phyloP scores from a whole-genome alignment of 2,888 invertebrate species.

The Epirrhoe tristata region DNA sequence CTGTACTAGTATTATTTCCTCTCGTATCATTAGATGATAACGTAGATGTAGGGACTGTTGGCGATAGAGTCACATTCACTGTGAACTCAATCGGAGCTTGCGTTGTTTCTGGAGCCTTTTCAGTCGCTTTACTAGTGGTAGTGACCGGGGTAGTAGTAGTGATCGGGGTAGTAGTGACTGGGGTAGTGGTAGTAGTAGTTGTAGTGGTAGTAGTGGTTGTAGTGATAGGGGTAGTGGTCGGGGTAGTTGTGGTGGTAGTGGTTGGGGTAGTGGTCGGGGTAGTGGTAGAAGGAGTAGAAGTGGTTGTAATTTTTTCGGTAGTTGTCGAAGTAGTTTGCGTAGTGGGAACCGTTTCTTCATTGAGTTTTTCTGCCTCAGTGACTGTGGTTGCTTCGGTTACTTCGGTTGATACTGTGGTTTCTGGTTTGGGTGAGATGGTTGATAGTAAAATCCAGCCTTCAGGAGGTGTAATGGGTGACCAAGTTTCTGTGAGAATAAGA shows the following conservation, averaged over 20 bases:
- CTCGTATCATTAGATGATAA: slow-evolving; percentile 49
- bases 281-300: slow-evolving; percentile 20
- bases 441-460: slow-evolving; percentile 88
- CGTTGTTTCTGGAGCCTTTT: slow-evolving; percentile 34
- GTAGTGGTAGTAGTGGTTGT: slow-evolving; percentile 7
- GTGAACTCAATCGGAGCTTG: slow-evolving; percentile 63
- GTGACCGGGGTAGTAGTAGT: slow-evolving; percentile 15
- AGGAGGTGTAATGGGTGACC: slow-evolving; percentile 88
- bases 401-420: slow-evolving; percentile 52
- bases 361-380: slow-evolving; percentile 40
- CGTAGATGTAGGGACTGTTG: slow-evolving; percentile 64
- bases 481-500: slow-evolving; percentile 76
- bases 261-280: slow-evolving; percentile 13
- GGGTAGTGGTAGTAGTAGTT: slow-evolving; percentile 15
- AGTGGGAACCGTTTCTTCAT: slow-evolving; percentile 4
- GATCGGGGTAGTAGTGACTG: not conserved
- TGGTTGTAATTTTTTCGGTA: slow-evolving; percentile 30
- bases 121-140: slow-evolving; percentile 7
- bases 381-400: slow-evolving; percentile 44
- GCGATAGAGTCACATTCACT: slow-evolving; percentile 71
- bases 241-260: slow-evolving; percentile 19
- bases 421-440: slow-evolving; percentile 69
- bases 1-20: slow-evolving; percentile 51
- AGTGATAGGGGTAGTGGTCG: not conserved
- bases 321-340: slow-evolving; percentile 21